Percentiles rank a stretch among this genome's conserved stretches.
These are phyloP conservation scores for Scaptomyza montana DNA, from an alignment of 1,140 invertebrate species.

Conservation along the genomic window DNA sequence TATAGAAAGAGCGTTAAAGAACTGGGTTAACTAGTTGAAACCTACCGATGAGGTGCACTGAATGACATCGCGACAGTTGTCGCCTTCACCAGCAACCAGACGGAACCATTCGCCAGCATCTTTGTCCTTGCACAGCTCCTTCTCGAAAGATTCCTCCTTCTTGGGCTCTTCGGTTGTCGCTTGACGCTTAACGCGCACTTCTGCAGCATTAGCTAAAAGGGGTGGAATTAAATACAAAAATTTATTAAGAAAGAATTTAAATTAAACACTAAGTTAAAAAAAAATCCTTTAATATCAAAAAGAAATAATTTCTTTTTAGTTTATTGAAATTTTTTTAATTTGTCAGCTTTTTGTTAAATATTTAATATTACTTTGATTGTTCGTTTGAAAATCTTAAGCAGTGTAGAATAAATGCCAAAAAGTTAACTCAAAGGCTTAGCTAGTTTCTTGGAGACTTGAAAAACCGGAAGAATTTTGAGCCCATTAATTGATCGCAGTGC, in stretches of 20 bases:
- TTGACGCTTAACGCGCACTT: constrained; percentile 86
- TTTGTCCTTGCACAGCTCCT: constrained; percentile 95
- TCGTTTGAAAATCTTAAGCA: no score
- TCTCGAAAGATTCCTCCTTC: constrained; percentile 94
- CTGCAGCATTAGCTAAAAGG: constrained; percentile 80
- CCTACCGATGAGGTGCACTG: constrained; percentile 96
- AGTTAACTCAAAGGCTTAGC: no score
- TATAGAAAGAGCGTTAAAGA: background rate
- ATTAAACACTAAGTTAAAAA: no score
- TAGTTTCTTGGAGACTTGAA: constrained; percentile 7
- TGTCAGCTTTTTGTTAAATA: no score
- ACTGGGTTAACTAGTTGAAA: constrained; percentile 41
- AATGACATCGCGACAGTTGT: constrained; percentile 97
- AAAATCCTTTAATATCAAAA: no score
- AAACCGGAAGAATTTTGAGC: constrained; percentile 70
- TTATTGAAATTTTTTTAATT: no score
- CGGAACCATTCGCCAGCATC: constrained; percentile 98
- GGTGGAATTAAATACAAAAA: background rate
- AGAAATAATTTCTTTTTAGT: no score
- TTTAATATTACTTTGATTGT: no score
- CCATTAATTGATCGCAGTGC: constrained; percentile 9
- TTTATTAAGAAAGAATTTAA: no score
- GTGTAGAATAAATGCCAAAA: no score
- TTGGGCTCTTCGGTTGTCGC: constrained; percentile 86
- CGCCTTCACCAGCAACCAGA: constrained; percentile 93